Conservation (phyloP, 2,113 vertebrate species). For the Bufo bufo region DNA sequence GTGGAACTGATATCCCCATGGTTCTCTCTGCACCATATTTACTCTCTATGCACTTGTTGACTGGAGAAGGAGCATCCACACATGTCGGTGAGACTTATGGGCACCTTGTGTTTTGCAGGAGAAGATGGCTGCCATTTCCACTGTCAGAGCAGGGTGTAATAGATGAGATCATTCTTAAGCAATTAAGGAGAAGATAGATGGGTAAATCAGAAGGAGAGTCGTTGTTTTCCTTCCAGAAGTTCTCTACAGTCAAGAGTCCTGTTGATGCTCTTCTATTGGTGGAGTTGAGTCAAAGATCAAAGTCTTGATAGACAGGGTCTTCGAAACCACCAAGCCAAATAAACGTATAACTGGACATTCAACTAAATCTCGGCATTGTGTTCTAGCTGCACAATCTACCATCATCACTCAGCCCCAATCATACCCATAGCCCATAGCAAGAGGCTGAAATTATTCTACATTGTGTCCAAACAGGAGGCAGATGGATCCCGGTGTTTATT, state of each 20-base stretch:
- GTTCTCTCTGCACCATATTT: too few relatives aligned
- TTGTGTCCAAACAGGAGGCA: background rate
- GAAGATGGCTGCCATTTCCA: background rate
- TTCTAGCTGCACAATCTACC: background rate
- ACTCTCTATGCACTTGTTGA: too few relatives aligned
- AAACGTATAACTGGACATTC: background rate
- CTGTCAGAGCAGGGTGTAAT: too few relatives aligned
- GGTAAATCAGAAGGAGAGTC: too few relatives aligned
- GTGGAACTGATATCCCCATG: too few relatives aligned
- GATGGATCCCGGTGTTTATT: background rate
- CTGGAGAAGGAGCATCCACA: too few relatives aligned
- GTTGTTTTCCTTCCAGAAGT: background rate
- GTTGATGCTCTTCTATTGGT: background rate
- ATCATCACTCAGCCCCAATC: background rate
- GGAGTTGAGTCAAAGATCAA: background rate
- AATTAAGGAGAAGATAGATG: background rate
- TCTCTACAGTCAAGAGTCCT: background rate
- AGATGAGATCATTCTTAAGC: background rate
- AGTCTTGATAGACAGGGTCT: background rate
- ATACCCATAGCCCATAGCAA: slow-evolving; percentile 56
- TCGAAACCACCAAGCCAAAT: too few relatives aligned
- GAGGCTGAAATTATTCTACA: background rate
- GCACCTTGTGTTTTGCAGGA: too few relatives aligned
- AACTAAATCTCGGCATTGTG: background rate
- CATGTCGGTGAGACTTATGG: too few relatives aligned